phyloP scores from a whole-genome alignment of 1,140 invertebrate genomes.

The Sinonovacula constricta region DNA sequence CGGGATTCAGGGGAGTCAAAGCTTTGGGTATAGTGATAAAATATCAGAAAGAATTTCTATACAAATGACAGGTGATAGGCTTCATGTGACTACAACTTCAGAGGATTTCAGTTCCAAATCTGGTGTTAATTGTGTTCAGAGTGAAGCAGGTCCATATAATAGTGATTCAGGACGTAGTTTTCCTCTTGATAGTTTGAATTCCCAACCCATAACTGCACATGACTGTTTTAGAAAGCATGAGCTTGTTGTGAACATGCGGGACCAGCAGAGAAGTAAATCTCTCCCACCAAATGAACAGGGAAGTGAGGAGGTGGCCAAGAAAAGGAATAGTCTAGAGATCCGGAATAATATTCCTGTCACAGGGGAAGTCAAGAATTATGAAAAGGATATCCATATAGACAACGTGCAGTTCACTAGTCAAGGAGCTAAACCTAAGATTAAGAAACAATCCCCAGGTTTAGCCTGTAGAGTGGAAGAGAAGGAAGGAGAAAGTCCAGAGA shows the following conservation, averaged over 20 bases:
- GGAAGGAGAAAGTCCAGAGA: slow-evolving; percentile 54
- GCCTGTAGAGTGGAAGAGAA: slow-evolving; percentile 71
- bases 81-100: slow-evolving; percentile 26
- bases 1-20: slow-evolving; percentile 56
- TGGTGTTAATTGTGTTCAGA: slow-evolving; percentile 42
- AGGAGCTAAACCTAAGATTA: slow-evolving; percentile 72
- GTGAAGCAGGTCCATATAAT: slow-evolving; percentile 31
- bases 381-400: slow-evolving; percentile 62
- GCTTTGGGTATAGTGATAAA: slow-evolving; percentile 58
- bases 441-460: slow-evolving; percentile 76
- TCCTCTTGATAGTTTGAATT: slow-evolving; percentile 39
- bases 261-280: slow-evolving; percentile 41
- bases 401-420: slow-evolving; percentile 59
- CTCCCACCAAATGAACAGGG: slow-evolving; percentile 33
- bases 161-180: slow-evolving; percentile 25
- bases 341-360: slow-evolving; percentile 76
- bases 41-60: slow-evolving; percentile 48
- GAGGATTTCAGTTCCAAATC: slow-evolving; percentile 49
- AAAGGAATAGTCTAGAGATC: slow-evolving; percentile 76
- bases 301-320: slow-evolving; percentile 56
- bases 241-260: slow-evolving; percentile 34
- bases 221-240: slow-evolving; percentile 53
- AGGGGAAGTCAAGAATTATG: slow-evolving; percentile 74
- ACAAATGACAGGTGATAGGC: slow-evolving; percentile 29
- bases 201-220: slow-evolving; percentile 35